Percentiles rank a stretch among this genome's conserved stretches.
These are phyloP conservation scores for Geotrupes spiniger DNA, from an alignment of 2,888 invertebrate species.

Conservation along the genomic window DNA sequence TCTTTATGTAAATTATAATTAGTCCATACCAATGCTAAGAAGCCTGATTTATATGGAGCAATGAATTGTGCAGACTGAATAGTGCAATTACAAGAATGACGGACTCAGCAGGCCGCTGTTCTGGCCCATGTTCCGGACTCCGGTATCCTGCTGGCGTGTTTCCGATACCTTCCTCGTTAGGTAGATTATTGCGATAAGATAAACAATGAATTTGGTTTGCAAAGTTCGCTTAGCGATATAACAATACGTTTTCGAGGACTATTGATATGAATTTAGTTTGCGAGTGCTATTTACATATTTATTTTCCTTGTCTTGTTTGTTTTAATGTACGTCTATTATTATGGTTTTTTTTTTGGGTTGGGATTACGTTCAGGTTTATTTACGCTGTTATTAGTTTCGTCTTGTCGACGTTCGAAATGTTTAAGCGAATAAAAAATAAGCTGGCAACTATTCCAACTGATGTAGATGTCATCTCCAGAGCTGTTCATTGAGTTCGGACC, in stretches of 20 bases:
- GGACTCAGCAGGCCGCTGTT: slow-evolving; percentile 35
- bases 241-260: too few species aligned
- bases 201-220: slow-evolving; percentile 14
- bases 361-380: too few species aligned
- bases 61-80: slow-evolving; percentile 35
- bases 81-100: slow-evolving; percentile 38
- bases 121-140: slow-evolving; percentile 25
- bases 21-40: slow-evolving; percentile 9
- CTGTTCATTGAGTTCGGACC: slow-evolving; percentile 12
- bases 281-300: too few species aligned
- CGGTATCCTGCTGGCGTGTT: slow-evolving; percentile 15
- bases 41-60: slow-evolving; percentile 36
- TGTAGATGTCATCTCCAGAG: slow-evolving; percentile 29
- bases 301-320: too few species aligned
- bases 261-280: too few species aligned
- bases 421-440: slow-evolving; percentile 17
- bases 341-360: too few species aligned
- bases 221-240: slow-evolving; percentile 2
- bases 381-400: too few species aligned
- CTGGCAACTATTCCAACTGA: slow-evolving; percentile 26
- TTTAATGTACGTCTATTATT: too few species aligned
- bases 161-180: slow-evolving; percentile 23
- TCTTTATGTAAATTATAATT: slow-evolving; percentile 3
- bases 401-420: too few species aligned
- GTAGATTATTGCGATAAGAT: slow-evolving; percentile 22